phyloP scores from a whole-genome alignment of 2,797 vertebrate species.

The Dipus sagitta region DNA sequence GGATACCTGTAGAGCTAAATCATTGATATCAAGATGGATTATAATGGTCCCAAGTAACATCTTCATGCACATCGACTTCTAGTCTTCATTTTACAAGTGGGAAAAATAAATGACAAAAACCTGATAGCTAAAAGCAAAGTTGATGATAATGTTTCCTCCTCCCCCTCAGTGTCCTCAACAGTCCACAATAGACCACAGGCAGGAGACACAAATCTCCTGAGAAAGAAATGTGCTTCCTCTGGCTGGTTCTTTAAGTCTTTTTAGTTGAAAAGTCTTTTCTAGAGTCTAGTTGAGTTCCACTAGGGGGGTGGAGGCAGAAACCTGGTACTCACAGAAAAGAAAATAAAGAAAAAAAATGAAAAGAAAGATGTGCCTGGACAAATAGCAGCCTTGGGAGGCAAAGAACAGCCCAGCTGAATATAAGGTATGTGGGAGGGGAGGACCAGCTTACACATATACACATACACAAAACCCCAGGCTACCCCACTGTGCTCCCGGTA shows the following conservation, averaged over 20 bases:
- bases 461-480: neutral
- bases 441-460: neutral
- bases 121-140: neutral
- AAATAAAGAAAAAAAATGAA: conserved; percentile 7
- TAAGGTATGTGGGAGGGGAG: conserved; percentile 7
- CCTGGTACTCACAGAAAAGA: neutral
- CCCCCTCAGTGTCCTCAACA: neutral
- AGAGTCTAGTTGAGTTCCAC: neutral
- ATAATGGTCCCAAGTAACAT: neutral
- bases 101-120: conserved; percentile 37
- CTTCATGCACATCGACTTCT: neutral
- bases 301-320: neutral
- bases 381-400: conserved; percentile 23
- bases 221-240: neutral
- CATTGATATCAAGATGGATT: conserved; percentile 23
- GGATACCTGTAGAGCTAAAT: neutral
- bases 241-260: neutral
- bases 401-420: neutral
- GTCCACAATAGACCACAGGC: neutral
- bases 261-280: conserved; percentile 46
- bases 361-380: conserved; percentile 19
- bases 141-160: neutral
- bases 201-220: neutral
- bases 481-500: neutral
- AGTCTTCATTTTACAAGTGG: conserved; percentile 21